Evolutionary conservation across 1,140 invertebrate genomes (phyloP).

Genomic region (Aphis craccivora): DNA sequence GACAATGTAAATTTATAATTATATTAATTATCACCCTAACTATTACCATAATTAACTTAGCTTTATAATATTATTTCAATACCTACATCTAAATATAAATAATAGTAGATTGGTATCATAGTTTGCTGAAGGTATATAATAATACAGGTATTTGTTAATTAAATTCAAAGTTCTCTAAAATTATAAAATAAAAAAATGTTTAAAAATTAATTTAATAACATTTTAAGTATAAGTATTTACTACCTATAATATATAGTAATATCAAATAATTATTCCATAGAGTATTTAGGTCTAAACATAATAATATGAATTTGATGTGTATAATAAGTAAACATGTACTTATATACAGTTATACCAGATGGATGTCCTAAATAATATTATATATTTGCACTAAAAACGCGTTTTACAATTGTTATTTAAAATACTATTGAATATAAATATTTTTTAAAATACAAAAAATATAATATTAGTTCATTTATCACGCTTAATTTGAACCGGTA

Average conservation of each 20-base stretch:
- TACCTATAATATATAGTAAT: background rate
- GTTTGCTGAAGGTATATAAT: background rate
- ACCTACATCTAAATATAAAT: background rate
- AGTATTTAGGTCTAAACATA: background rate
- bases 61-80: background rate
- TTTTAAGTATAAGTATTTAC: background rate
- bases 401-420: background rate
- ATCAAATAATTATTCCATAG: background rate
- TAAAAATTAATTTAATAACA: background rate
- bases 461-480: slow-evolving; percentile 4
- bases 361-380: slow-evolving; percentile 9
- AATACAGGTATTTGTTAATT: background rate
- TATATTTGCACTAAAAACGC: background rate
- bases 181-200: background rate
- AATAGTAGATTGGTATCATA: background rate
- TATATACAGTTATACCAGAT: background rate
- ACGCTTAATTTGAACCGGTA: background rate
- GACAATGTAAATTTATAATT: background rate
- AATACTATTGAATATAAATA: background rate
- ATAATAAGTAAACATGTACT: background rate
- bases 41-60: background rate
- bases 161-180: background rate
- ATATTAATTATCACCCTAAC: background rate
- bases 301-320: background rate
- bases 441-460: background rate